phyloP scores from a whole-genome alignment of 2,113 vertebrate species.

The Ciconia boyciana region DNA sequence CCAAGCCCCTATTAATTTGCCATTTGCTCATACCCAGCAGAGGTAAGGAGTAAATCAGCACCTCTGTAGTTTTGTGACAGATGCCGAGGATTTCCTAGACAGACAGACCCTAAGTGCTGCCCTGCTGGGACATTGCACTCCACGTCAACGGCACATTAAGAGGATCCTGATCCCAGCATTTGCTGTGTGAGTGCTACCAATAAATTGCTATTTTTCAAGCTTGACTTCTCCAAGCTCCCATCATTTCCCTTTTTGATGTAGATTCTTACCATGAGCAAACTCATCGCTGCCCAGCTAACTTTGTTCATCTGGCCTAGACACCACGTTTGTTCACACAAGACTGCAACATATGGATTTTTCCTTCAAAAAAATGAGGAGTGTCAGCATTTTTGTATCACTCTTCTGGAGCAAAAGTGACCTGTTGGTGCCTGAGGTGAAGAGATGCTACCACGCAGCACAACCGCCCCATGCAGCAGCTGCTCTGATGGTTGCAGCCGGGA shows the following conservation, averaged over 20 bases:
- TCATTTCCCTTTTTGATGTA: background rate
- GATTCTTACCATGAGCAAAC: background rate
- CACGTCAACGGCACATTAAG: fast-evolving
- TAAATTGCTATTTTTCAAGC: background rate
- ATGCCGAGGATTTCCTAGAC: background rate
- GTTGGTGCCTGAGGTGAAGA: background rate
- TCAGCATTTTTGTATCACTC: background rate
- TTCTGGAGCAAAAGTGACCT: background rate
- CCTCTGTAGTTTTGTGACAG: background rate
- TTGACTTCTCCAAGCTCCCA: background rate
- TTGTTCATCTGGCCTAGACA: background rate
- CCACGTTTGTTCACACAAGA: background rate
- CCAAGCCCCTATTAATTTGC: background rate
- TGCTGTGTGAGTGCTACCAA: background rate
- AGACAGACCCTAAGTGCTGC: background rate
- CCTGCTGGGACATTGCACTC: background rate
- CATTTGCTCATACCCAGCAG: background rate
- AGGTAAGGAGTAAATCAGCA: background rate
- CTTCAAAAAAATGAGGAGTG: background rate
- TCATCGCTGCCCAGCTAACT: background rate
- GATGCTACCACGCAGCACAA: background rate
- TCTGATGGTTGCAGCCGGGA: background rate
- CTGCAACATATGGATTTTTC: background rate
- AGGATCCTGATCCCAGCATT: background rate
- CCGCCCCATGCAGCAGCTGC: background rate